Evolutionary conservation across 2,113 vertebrate genomes (phyloP), one percentile per base, ranked within the genome.

Genomic region (Cricetomys ansorgei): DNA sequence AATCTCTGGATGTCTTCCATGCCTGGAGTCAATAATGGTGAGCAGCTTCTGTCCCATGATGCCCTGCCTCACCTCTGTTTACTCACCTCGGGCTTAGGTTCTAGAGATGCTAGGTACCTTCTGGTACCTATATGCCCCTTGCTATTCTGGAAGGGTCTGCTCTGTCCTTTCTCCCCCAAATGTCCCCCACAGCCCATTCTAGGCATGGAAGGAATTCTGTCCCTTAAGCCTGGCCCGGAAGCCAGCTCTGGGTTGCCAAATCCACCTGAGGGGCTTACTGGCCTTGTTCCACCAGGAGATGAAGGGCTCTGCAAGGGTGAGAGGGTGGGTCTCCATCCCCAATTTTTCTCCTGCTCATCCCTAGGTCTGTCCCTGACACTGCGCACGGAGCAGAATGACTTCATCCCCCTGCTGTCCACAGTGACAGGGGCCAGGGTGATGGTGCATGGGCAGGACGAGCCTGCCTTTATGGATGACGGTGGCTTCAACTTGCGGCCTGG

Each of bases 401-500:
- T 98, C 96, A 99, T 99, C 93, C 99, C 99, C 0, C 97, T 99
- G 79, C 84, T 99, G 65, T 99, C 99, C 92, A 98, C 99, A 0
- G 99, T 99, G 96, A 98, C 99, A 0, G 99, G 99, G 95, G 99
- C 99, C 90, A 98, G 99, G 87, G 98, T 99, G 34, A 98, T 98
- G 97, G 98, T 99, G 40, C 99, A 99, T 0, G 98, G 98, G 5
- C 98, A 99, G 95, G 98, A 98, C 0, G 98, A 99, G 70, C 98
- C 98, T 0, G 97, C 99, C 64, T 99, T 99, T 86, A 99, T 99
- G 99, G 99, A 99, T 6, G 99, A 99, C 2, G 98, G 98, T 5
- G 99, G 99, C 40, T 99, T 99, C 96, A 99, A 99, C 0, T 73
- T 99, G 48, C 97, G 98, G 11, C 99, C 99, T 0, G 99, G 99